Evolutionary conservation across 2,797 vertebrate genomes (phyloP), one percentile per base, ranked within the genome.

Genomic region (Hirundo rustica): DNA sequence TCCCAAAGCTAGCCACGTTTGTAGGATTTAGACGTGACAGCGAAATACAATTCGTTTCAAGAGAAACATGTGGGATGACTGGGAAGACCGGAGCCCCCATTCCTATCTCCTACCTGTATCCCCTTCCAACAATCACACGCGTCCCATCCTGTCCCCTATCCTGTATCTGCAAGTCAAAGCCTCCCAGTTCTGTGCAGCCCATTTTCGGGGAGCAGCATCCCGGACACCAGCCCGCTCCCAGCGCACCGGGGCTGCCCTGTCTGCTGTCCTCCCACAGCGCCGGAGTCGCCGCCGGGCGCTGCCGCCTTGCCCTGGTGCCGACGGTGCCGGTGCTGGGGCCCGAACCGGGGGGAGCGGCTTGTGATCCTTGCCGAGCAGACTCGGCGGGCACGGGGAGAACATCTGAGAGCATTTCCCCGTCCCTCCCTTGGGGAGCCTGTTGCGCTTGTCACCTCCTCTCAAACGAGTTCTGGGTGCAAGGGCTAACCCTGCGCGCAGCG

Each of bases 1-100:
- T 95, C 32, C 71, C 79, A 76, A 91, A 91, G 20, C 30, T 44
- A 87, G 58, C 34, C 72, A 57, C 57, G 50, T 86, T 89, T 77
- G 54, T 82, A 62, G 57, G 67, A 66, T 70, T 86, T 90, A 90
- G 64, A 86, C 10, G 16, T 55, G 61, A 91, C 64, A 84, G 67
- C 1, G 38, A 92, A 93, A 91, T 13, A 20, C 29, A 44, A 21
- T 66, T 94, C 57, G 36, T 94, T 92, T 65, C 81, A 36, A 29
- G 25, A 80, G 27, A 60, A 73, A 83, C 53, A 61, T 34, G 53
- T 26, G 61, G 34, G 47, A 32, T 48, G 70, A 54, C 2, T 20
- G 34, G 26, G 32, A 26, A 85, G 26, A 88, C 3, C 2, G 8
- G 38, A 89, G 17, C 7, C 34, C 29, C 22, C 14, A 12, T 58